These are phyloP conservation scores for Branchellion lobata DNA, from an alignment of 2,888 invertebrate genomes.

Conservation along the genomic window DNA sequence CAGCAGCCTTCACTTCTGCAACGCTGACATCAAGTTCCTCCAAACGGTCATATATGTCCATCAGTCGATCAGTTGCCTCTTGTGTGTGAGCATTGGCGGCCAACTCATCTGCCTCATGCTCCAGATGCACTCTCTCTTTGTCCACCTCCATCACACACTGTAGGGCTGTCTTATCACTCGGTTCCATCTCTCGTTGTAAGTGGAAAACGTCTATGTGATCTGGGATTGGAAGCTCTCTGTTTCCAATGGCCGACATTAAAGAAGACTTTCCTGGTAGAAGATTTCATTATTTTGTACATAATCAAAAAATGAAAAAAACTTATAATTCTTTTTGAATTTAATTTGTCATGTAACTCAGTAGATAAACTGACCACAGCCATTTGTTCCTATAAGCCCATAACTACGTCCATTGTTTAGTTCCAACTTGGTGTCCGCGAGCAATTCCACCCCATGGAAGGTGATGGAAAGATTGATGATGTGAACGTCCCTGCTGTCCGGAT, in stretches of 20 bases:
- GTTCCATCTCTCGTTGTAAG: conserved; percentile 92
- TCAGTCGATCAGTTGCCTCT: conserved; percentile 84
- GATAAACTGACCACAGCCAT: conserved; percentile 80
- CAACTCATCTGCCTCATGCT: conserved; percentile 85
- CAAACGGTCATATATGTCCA: conserved; percentile 95
- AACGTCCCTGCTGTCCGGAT: conserved; percentile 90
- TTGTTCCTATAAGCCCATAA: conserved; percentile 94
- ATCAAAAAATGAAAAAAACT: neutral
- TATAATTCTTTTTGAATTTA: neutral
- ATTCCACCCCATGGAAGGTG: conserved; percentile 94
- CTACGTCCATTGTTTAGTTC: conserved; percentile 95
- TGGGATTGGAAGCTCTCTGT: conserved; percentile 90
- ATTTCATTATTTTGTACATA: neutral
- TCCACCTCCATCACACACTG: conserved; percentile 98
- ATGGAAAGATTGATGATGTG: conserved; percentile 95
- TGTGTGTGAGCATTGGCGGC: conserved; percentile 61
- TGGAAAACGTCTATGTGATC: conserved; percentile 96
- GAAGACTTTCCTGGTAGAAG: conserved; percentile 79
- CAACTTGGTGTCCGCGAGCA: conserved; percentile 89
- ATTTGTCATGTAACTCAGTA: neutral
- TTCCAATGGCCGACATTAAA: conserved; percentile 83
- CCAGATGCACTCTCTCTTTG: conserved; percentile 83
- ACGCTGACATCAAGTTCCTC: conserved; percentile 95
- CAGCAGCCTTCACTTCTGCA: conserved; percentile 89
- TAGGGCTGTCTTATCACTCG: conserved; percentile 92